Percentiles rank a stretch among this genome's conserved stretches.
These are phyloP conservation scores for Tupaia tana DNA, from an alignment of 2,113 vertebrate species.

Conservation along the genomic window DNA sequence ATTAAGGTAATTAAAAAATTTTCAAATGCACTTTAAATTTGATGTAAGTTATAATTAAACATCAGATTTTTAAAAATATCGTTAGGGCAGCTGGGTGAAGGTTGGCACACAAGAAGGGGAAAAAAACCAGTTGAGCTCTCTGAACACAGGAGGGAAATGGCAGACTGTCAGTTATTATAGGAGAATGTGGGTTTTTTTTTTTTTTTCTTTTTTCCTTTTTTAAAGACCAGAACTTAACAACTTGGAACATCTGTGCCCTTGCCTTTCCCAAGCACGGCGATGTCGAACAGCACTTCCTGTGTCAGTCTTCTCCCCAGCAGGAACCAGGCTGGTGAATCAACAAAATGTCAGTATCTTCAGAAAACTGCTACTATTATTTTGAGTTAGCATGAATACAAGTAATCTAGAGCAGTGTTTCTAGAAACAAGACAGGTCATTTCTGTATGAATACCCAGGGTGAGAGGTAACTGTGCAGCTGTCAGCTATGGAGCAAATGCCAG, in stretches of 20 bases:
- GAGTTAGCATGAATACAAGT: constrained; percentile 14
- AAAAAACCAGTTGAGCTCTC: background rate
- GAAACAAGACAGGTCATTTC: constrained; percentile 10
- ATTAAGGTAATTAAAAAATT: constrained; percentile 72
- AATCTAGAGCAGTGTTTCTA: background rate
- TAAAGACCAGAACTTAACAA: constrained; percentile 70
- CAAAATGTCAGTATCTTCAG: constrained; percentile 2
- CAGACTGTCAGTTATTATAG: constrained; percentile 55
- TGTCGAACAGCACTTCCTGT: background rate
- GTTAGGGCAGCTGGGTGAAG: constrained; percentile 66
- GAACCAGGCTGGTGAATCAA: constrained; percentile 49
- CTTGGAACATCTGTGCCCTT: constrained; percentile 71
- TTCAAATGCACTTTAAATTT: constrained; percentile 73
- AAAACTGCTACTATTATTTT: constrained; percentile 50
- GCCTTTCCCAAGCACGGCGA: constrained; percentile 25
- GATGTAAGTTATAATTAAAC: constrained; percentile 72
- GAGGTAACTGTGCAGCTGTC: background rate
- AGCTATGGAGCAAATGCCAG: background rate
- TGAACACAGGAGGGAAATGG: constrained; percentile 69
- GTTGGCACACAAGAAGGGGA: constrained; percentile 29
- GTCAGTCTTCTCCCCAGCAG: constrained; percentile 66
- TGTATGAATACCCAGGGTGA: background rate
- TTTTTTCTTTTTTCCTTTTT: constrained; percentile 45
- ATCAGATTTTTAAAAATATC: constrained; percentile 74
- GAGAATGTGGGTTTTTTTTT: constrained; percentile 30